Percentiles rank a stretch among this genome's conserved stretches.
Evolutionary conservation across 2,797 vertebrate species (phyloP).

Genomic region (Echiichthys vipera): DNA sequence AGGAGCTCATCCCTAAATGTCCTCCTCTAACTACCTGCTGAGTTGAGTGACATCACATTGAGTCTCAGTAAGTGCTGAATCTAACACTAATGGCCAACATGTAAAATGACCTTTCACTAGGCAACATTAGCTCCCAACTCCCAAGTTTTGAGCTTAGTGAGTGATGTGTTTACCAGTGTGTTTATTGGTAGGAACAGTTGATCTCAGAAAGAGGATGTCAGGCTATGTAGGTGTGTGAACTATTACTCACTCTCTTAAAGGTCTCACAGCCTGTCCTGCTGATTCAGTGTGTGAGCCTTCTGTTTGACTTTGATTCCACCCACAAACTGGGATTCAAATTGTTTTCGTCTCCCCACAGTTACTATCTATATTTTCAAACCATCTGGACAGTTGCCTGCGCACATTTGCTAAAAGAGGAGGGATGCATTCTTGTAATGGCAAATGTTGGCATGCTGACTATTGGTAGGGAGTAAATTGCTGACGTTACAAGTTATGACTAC

Average conservation of each 20-base stretch:
- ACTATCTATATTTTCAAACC: slow-evolving; percentile 33
- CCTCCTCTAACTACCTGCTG: not conserved
- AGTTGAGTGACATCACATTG: not conserved
- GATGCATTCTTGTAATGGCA: not conserved
- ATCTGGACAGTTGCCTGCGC: slow-evolving; percentile 32
- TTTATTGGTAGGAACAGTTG: slow-evolving; percentile 21
- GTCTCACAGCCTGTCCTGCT: slow-evolving; percentile 49
- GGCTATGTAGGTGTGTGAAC: slow-evolving; percentile 47
- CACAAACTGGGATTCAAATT: slow-evolving; percentile 59
- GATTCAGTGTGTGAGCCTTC: slow-evolving; percentile 47
- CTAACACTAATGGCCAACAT: slow-evolving; percentile 12
- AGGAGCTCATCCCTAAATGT: not conserved
- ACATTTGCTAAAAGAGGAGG: not conserved
- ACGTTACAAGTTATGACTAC: no score
- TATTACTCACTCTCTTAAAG: slow-evolving; percentile 54
- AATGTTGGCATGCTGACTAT: not conserved
- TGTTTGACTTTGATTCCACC: slow-evolving; percentile 58
- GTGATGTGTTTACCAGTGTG: slow-evolving; percentile 11
- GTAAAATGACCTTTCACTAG: slow-evolving; percentile 10
- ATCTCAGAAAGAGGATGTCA: slow-evolving; percentile 38
- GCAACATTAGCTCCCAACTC: not conserved
- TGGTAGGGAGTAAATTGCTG: not conserved
- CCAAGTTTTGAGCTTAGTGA: not conserved
- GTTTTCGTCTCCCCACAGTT: slow-evolving; percentile 37
- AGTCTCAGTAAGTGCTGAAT: slow-evolving; percentile 8